These are phyloP conservation scores for Eublepharis macularius DNA, from an alignment of 2,113 vertebrate genomes.

Conservation along the genomic window DNA sequence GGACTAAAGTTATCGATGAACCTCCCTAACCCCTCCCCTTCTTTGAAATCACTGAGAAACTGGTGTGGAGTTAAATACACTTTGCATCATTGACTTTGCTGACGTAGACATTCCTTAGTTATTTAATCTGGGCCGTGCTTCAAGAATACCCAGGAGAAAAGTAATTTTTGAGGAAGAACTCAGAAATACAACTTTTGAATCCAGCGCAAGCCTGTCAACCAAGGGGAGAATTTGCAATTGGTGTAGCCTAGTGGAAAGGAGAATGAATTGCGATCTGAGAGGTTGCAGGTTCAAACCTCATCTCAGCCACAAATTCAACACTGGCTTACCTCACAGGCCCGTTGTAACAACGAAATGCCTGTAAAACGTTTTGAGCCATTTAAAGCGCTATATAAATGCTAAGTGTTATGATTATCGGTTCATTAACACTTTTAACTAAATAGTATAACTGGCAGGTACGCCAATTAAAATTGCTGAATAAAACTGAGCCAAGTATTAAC, in stretches of 20 bases:
- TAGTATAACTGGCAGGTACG: not conserved
- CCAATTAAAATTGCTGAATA: not conserved
- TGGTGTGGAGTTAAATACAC: not conserved
- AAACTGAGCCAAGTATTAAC: not conserved
- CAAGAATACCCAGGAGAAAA: not conserved
- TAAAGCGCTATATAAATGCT: too few species aligned
- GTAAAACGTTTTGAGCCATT: too few species aligned
- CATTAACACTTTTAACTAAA: too few species aligned
- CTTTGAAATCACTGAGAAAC: not conserved
- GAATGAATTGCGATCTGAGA: too few species aligned
- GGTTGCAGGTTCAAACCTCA: too few species aligned
- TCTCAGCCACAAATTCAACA: too few species aligned
- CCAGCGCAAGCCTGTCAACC: not conserved
- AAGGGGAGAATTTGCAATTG: not conserved
- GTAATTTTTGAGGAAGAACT: not conserved
- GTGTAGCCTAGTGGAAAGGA: too few species aligned
- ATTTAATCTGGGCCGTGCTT: not conserved
- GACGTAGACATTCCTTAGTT: not conserved
- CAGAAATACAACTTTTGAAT: not conserved
- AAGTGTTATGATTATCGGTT: too few species aligned
- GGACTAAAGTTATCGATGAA: not conserved
- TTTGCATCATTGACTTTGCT: not conserved
- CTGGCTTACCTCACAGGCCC: too few species aligned
- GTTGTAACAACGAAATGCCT: too few species aligned
- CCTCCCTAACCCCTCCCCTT: not conserved